Evolutionary conservation across 2,888 invertebrate genomes (phyloP), one percentile per base, ranked within the genome.

Genomic region (Lasius fuliginosus): DNA sequence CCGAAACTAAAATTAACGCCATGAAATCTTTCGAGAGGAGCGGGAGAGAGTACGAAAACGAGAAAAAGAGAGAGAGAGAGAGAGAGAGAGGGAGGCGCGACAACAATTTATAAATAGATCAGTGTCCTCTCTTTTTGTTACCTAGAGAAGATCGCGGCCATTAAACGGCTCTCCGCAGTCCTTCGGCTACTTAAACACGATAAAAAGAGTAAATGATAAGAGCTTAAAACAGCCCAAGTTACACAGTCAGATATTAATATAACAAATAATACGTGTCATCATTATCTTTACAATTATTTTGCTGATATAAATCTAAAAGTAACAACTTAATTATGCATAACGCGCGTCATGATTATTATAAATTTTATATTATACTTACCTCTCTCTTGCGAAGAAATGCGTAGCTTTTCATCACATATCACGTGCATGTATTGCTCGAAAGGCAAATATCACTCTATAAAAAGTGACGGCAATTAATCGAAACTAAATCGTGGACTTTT

Each of bases 1-100:
- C 36, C 67, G 85, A 91, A 89, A 93, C 94, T 94, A 94, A 94
- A 94, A 93, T 94, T 94, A 94, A 91, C 93, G 88, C 87, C 90
- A 89, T 85, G 85, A 92, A 93, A 93, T 93, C 90, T 88, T 90
- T 91, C 88, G 88, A 87, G 90, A 91, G 89, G 91, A 90, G 84
- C n/a, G 84, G 49, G 53, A 68, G 68, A 42, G 67, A 67, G 67
- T 42, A 33, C 36, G n/a, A 64, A 68, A 64, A n/a, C 30, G 64
- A 71, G 60, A 58, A 27, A 46, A 27, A 60, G 33, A 60, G 68
- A 68, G 15, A 42, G 84, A 60, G 85, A 84, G 60, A 60, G 33
- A 60, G 68, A 68, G 18, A 42, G 84, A 60, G 85, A 84, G 60
- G 53, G 53, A 85, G 58, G 68, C 49, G 62, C 73, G 68, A 67